These are phyloP conservation scores for Mylabris sibirica DNA, from an alignment of 2,888 invertebrate species.

Conservation along the genomic window DNA sequence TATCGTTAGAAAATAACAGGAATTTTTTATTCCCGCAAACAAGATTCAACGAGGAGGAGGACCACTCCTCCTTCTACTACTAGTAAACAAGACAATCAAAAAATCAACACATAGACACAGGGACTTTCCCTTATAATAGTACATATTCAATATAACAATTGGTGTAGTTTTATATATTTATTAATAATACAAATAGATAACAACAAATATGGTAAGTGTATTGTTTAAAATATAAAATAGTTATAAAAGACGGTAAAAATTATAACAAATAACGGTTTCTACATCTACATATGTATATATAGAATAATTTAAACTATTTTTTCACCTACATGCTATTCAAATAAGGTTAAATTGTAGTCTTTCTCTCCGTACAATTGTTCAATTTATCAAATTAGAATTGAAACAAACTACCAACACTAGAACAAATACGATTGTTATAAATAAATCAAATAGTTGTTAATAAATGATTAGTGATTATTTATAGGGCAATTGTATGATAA, in stretches of 20 bases:
- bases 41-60: slow-evolving; percentile 3
- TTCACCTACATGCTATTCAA: slow-evolving; percentile 7
- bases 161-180: background rate
- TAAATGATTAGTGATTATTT: background rate
- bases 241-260: background rate
- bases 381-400: background rate
- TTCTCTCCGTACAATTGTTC: background rate
- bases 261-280: slow-evolving; percentile 7
- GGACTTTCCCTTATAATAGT: background rate
- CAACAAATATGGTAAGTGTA: slow-evolving; percentile 3
- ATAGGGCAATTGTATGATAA: background rate
- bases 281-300: background rate
- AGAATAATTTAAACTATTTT: background rate
- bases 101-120: background rate
- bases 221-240: background rate
- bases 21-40: slow-evolving; percentile 9
- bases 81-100: slow-evolving; percentile 7
- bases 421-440: background rate
- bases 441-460: background rate
- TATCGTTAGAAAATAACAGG: background rate
- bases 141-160: slow-evolving; percentile 2
- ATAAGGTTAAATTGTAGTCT: background rate
- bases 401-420: background rate
- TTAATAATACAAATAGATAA: background rate
- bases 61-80: background rate